Evolutionary conservation across 1,140 invertebrate genomes (phyloP).

Genomic region (Drosophila eugracilis): DNA sequence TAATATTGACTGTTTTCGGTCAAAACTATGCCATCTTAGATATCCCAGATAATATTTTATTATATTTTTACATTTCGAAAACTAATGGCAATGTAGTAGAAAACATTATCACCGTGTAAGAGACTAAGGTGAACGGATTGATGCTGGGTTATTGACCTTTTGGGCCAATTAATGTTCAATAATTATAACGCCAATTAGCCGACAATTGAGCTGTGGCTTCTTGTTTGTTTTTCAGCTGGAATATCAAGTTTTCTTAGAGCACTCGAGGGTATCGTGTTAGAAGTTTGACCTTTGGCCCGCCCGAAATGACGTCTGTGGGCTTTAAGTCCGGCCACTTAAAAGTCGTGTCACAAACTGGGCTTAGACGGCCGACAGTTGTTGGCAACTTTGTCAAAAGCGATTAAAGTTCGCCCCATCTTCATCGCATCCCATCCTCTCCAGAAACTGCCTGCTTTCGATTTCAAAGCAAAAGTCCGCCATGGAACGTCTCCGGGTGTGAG

Average conservation of each 20-base stretch:
- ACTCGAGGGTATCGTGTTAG: constrained; percentile 3
- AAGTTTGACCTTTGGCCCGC: constrained; percentile 53
- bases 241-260: constrained; percentile 10
- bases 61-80: too few species aligned
- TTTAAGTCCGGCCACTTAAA: constrained; percentile 35
- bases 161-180: constrained; percentile 31
- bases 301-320: constrained; percentile 19
- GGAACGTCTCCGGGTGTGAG: background rate
- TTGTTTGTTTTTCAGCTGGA: background rate
- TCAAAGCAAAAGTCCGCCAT: constrained; percentile 30
- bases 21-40: too few species aligned
- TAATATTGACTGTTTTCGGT: too few species aligned
- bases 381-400: constrained; percentile 38
- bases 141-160: constrained; percentile 23
- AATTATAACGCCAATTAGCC: constrained; percentile 45
- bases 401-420: constrained; percentile 32
- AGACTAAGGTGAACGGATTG: background rate
- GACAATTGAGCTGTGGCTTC: background rate
- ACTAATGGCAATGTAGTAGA: too few species aligned
- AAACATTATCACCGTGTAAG: too few species aligned
- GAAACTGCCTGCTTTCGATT: constrained; percentile 25
- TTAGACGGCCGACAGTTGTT: constrained; percentile 21
- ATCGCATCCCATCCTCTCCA: too few species aligned
- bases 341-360: constrained; percentile 38
- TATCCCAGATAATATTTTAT: too few species aligned